Evolutionary conservation across 2,113 vertebrate species (phyloP).

Genomic region (Pavo muticus): DNA sequence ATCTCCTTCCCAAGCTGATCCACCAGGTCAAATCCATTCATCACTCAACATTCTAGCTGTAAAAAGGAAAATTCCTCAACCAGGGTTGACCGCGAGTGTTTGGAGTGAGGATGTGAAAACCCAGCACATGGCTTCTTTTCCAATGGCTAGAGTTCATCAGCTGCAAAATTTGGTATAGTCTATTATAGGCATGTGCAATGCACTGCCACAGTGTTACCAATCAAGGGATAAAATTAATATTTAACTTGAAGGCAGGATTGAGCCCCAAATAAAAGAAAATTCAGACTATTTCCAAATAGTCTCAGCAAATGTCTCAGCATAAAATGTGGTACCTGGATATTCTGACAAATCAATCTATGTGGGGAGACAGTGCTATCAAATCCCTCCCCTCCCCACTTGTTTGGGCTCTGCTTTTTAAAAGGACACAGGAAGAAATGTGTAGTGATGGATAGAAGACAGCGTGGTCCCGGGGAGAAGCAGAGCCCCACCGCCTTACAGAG

Average conservation of each 20-base stretch:
- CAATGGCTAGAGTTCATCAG: neutral
- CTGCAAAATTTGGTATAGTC: neutral
- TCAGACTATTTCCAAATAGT: neutral
- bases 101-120: neutral
- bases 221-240: neutral
- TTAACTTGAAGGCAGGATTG: neutral
- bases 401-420: neutral
- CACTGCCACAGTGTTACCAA: neutral
- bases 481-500: conserved; percentile 48
- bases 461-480: conserved; percentile 56
- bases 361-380: neutral
- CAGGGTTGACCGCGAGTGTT: neutral
- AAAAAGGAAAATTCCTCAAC: neutral
- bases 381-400: neutral
- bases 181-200: neutral
- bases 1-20: neutral
- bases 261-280: neutral
- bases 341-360: neutral
- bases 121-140: neutral
- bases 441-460: neutral
- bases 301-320: neutral
- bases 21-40: neutral
- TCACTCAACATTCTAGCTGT: neutral
- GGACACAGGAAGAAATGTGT: neutral
- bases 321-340: neutral